Evolutionary conservation across 2,888 invertebrate genomes (phyloP), one percentile per base, ranked within the genome.

Genomic region (Catotricha subobsoleta): DNA sequence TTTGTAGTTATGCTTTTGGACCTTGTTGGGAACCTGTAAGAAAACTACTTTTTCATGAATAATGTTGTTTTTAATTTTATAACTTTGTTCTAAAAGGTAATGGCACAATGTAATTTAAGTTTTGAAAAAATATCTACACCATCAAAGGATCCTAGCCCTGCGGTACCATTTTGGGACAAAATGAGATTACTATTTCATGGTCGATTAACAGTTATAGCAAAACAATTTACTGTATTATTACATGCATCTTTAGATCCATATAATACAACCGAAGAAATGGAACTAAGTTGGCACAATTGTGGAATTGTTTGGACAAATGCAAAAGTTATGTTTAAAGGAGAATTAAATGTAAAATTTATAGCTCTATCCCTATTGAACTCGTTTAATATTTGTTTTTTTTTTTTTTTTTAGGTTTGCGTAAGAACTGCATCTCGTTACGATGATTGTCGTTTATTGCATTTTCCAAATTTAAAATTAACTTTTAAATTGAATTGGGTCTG

Each of bases 201-300:
- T 0, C 72, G 92, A 2, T 62, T 97, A 35, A 91, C 91, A 0
- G 77, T 90, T 61, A 78, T 82, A 49, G 81, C 88, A 15, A 76
- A 80, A 51, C 83, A 84, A 55, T 71, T 94, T 59, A 90, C 91
- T 0, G 83, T 94, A 28, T 66, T 95, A 28, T 67, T 98, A 45
- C 95, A 95, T 58, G 95, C 94, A 3, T 95, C 95, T 0, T 68
- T 92, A 10, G 94, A 98, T 66, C 98, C 98, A 0, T 98, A 97
- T 62, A 98, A 98, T 58, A 91, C 91, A 4, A 97, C 97, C 0
- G 98, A 98, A 61, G 88, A 97, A 65, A 94, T 98, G 88, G 97
- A 98, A 61, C 71, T 95, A 47, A 86, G 88, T 0, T 98, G 97
- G 95, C 80, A 77, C 29, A 79, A 88, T 51, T 75, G 94, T 3